phyloP scores from a whole-genome alignment of 2,888 invertebrate genomes.

The Tenthredo distinguenda region DNA sequence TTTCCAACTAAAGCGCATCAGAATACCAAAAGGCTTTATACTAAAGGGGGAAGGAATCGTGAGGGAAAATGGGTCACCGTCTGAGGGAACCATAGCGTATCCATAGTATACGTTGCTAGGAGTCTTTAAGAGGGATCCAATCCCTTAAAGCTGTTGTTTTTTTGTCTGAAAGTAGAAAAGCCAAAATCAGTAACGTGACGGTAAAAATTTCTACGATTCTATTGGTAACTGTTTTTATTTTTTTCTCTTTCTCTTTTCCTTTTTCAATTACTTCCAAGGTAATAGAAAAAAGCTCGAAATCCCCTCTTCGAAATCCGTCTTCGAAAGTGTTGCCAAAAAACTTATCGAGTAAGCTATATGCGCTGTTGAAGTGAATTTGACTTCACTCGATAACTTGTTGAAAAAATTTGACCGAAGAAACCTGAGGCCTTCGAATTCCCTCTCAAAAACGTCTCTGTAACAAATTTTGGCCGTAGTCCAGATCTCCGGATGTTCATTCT shows the following conservation, averaged over 20 bases:
- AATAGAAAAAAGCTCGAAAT: neutral
- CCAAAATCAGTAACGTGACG: neutral
- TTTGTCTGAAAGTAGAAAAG: neutral
- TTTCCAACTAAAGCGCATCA: constrained; percentile 18
- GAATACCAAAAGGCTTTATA: constrained; percentile 28
- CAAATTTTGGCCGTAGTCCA: neutral
- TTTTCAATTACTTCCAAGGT: neutral
- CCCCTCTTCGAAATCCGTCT: neutral
- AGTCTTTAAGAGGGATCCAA: neutral
- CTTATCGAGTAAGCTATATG: neutral
- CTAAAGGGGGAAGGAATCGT: constrained; percentile 1
- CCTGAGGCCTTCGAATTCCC: neutral
- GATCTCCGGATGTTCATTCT: neutral
- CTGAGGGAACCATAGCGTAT: constrained; percentile 5
- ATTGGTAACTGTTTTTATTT: neutral
- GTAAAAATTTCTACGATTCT: neutral
- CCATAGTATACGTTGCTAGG: neutral
- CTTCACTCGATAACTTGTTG: neutral
- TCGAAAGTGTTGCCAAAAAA: neutral
- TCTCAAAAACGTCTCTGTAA: neutral
- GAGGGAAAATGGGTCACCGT: constrained; percentile 20
- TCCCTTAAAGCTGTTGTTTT: constrained; percentile 2
- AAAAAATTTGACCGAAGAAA: neutral
- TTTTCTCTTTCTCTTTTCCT: neutral
- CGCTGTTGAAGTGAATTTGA: neutral